A percentile compares a stretch with the other conserved stretches of the same genome.
Conservation (phyloP, 2,113 vertebrate genomes). For the Bombycilla garrulus region DNA sequence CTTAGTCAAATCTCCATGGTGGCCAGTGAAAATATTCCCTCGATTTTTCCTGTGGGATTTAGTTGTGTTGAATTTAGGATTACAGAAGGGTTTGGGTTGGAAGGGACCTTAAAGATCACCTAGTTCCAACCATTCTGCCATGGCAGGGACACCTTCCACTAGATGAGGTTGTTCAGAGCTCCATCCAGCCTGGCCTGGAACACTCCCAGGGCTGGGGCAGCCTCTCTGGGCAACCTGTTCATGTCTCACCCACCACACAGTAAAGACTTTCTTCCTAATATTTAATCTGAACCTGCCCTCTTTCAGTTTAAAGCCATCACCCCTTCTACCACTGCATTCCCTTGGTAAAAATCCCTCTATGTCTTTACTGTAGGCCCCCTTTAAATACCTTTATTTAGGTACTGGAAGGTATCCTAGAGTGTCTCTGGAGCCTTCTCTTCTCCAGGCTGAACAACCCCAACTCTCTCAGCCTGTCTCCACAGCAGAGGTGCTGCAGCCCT, state of each 20-base stretch:
- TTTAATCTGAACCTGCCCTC: not conserved
- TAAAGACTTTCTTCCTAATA: not conserved
- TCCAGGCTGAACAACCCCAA: not conserved
- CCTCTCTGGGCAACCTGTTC: not conserved
- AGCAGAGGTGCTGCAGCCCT: not conserved
- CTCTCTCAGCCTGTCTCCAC: not conserved
- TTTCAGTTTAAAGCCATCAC: not conserved
- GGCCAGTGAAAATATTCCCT: not conserved
- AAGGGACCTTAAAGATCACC: not conserved
- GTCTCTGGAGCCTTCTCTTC: not conserved
- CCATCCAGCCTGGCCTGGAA: not conserved
- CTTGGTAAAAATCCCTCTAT: not conserved
- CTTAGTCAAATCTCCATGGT: not conserved
- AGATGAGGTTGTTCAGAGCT: not conserved
- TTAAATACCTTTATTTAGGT: no score
- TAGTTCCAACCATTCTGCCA: not conserved
- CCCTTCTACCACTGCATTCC: not conserved
- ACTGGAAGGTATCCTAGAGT: not conserved
- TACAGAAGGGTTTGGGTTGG: not conserved
- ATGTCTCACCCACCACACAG: not conserved
- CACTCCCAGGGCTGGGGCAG: not conserved
- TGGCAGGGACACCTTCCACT: not conserved
- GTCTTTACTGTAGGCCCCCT: not conserved
- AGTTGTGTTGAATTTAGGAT: not conserved
- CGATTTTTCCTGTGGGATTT: not conserved